Base-by-base conservation (phyloP, 2,888 invertebrate genomes). In the Branchellion lobata region DNA sequence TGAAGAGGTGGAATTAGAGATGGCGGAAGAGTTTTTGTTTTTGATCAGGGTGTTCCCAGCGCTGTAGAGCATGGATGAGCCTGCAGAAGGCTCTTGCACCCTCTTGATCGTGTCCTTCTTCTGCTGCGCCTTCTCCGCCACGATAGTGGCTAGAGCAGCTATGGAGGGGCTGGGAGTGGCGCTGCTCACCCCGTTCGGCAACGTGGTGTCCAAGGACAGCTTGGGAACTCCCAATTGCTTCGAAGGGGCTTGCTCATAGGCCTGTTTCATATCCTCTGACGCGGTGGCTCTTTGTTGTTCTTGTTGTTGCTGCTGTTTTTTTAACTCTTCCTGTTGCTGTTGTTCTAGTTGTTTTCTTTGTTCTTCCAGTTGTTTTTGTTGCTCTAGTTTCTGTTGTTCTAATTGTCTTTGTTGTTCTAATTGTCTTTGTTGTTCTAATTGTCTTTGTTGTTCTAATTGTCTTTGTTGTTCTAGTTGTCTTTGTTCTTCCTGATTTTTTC, bases 71-170 rank as follows among this genome's bases (percentile, higher is more conserved):
- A 1, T 72, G 40, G 47, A 21, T n/a, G 21, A 5, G 3, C 61
- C 61, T 18, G 72, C 5, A 40, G 33, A 72, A 53, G 53, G 53
- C 27, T 47, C 51, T 34, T 33, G 31, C 24, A 40, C 75, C 31
- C 51, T 75, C 75, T 53, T 14, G 14, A 47, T 51, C n/a, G 75
- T 29, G 29, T 27, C 75, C n/a, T 53, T 47, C 21, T 75, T 40
- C 77, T 61, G 47, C 24, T 31, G 61, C 36, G 65, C 77, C 33
- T 34, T 77, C 34, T 77, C 77, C n/a, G 77, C 77, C 61, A 77
- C 65, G 5, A 77, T 61, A 29, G 5, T 65, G n/a, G 77, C 77
- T 14, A 77, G 29, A 36, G 53, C 40, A 11, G 57, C 77, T 8
- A 77, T 57, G 0, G 77, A 57, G 1, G 65, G 29, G 21, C 51